Base-by-base conservation (phyloP, 1,140 invertebrate genomes). In the Scaptomyza graminum region DNA sequence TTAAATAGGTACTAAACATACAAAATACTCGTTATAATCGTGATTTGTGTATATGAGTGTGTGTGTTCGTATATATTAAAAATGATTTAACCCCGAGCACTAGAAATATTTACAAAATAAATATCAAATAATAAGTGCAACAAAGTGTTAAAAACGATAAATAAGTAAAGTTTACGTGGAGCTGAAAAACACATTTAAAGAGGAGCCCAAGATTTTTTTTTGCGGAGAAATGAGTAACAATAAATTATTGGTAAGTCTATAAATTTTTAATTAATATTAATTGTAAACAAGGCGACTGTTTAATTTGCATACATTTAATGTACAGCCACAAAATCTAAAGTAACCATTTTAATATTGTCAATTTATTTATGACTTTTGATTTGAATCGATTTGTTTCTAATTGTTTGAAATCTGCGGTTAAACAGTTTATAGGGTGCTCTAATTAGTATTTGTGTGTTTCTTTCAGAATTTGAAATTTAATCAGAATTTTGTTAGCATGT, bases 211-310 rank as follows among this genome's bases (percentile, higher is more conserved):
- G 50, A 74, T 47, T 51, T 85, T 79, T 74, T 68, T 89, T 89
- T 84, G 80, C 79, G 84, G 85, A 89, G 84, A 89, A 89, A 89
- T 89, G 84, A 84, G 81, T 84, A 78, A 74, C 84, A 89, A 75
- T 64, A 75, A 89, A 78, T 78, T 90, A 72, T 70, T 89, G 84
- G 84, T 89, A 71, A 89, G 84, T 89, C 5, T 0, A n/a, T 25
- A 56, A 50, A 34, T 63, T 37, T 61, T 46, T 28, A 0, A 25
- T 34, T 22, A 54, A 16, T 25, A 13, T 46, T 34, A 6, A 52
- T 31, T n/a, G 60, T 41, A 50, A 52, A 51, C 47, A 44, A 64
- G 31, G n/a, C 6, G 11, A 43, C 22, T 15, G n/a, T 47, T 34
- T 44, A 51, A 56, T 73, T 39, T 43, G n/a, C 18, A 68, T 44